Evolutionary conservation across 2,888 invertebrate species (phyloP), one percentile per base, ranked within the genome.

Genomic region (Perizoma affinitatum): DNA sequence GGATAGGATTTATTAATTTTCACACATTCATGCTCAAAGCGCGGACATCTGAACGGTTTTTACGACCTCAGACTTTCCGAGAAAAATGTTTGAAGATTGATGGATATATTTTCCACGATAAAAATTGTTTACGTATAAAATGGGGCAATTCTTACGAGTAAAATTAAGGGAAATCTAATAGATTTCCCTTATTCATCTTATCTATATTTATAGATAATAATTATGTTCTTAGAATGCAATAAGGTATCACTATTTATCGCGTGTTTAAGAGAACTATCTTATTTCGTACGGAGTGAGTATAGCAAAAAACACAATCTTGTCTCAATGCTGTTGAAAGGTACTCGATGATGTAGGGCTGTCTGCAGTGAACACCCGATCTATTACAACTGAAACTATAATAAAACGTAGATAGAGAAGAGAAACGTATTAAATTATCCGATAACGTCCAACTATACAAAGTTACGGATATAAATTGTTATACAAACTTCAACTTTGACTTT

Each of bases 1-100:
- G 71, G 59, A 66, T 64, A 67, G 80, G 78, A 86, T 85, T 84
- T 83, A 83, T 82, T 79, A 81, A 84, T 84, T 83, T 81, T 78
- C 77, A 82, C 82, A 81, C 80, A 77, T 82, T 73, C 70, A 75
- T 67, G 68, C 66, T 67, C 62, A 65, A 66, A 66, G 61, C 64
- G 67, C 38, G 57, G 58, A 50, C 46, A 41, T 58, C 66, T 70
- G 66, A 70, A 68, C 68, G 69, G 61, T 65, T 70, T 66, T 70
- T 63, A 64, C 57, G 63, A 63, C 58, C 51, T 58, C 58, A 51
- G 59, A 55, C 52, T 54, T 57, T 48, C 22, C 38, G 36, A 58
- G 48, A 62, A 62, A 65, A 64, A 58, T 51, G 44, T 49, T 58
- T 46, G 41, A 66, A 62, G 66, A 67, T 66, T 66, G 67, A 67